A percentile compares a stretch with the other conserved stretches of the same genome.
phyloP scores from a whole-genome alignment of 2,113 vertebrate species.

The Tachuris rubrigastra region DNA sequence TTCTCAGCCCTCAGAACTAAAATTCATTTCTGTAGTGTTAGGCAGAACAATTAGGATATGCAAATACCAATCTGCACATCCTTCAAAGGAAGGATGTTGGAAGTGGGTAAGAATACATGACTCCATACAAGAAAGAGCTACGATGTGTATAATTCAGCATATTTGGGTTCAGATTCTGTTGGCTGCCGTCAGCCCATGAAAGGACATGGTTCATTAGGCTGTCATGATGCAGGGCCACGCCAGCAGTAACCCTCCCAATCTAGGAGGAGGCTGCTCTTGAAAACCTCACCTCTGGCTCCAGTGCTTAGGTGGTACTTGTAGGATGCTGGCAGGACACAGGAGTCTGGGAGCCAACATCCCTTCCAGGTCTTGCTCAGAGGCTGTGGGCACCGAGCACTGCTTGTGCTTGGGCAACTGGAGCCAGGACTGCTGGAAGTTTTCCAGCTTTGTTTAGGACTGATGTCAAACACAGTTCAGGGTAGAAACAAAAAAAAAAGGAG shows the following conservation, averaged over 20 bases:
- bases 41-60: background rate
- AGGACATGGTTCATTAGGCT: background rate
- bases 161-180: background rate
- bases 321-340: background rate
- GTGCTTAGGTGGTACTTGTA: background rate
- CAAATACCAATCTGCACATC: background rate
- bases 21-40: background rate
- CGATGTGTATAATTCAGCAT: accelerated
- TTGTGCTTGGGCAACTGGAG: background rate
- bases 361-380: background rate
- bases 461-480: background rate
- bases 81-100: background rate
- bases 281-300: background rate
- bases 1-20: background rate
- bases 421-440: background rate
- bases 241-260: background rate
- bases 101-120: background rate
- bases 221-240: accelerated
- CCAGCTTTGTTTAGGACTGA: background rate
- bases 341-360: background rate
- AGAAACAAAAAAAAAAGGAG: background rate
- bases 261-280: background rate
- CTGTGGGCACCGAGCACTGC: accelerated
- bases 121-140: background rate
- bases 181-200: background rate